A percentile compares a stretch with the other conserved stretches of the same genome.
Evolutionary conservation across 2,113 vertebrate genomes (phyloP).

Genomic region (Indicator indicator): DNA sequence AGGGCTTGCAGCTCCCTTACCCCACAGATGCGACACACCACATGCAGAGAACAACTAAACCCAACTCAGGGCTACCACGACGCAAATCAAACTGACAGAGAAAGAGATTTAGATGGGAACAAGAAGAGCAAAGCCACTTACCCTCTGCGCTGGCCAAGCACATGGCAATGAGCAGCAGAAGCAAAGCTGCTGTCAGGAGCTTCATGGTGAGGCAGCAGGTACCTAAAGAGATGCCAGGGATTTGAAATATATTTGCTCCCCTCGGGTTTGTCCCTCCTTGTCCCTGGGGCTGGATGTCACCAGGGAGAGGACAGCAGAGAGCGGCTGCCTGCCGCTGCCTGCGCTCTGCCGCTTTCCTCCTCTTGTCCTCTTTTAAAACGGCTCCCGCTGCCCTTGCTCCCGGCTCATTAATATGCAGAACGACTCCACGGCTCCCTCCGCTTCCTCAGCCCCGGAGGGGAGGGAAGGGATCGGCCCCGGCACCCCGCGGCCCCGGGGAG

Average conservation of each 20-base stretch:
- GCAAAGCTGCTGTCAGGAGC: conserved; percentile 85
- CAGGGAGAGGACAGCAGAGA: not conserved
- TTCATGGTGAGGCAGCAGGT: conserved; percentile 82
- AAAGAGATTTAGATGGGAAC: not conserved
- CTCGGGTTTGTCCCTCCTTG: not conserved
- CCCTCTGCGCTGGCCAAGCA: conserved; percentile 88
- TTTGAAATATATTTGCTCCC: not conserved
- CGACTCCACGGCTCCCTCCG: conserved; percentile 86
- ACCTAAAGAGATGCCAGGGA: not conserved
- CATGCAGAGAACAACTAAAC: not conserved
- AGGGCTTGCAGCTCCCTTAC: not conserved
- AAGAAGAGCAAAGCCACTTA: conserved; percentile 66
- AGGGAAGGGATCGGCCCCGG: not conserved
- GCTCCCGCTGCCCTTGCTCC: conserved; percentile 75
- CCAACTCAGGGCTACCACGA: not conserved
- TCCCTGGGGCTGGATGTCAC: not conserved
- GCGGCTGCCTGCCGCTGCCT: not conserved
- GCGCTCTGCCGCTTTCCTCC: conserved; percentile 47
- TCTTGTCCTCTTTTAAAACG: conserved; percentile 86
- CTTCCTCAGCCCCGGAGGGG: conserved; percentile 71
- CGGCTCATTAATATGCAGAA: conserved; percentile 95
- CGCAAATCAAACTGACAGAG: not conserved
- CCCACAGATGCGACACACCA: accelerated
- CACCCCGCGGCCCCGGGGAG: not conserved
- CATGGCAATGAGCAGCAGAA: conserved; percentile 87